phyloP scores from a whole-genome alignment of 1,140 invertebrate species.

The Drosophila yakuba region DNA sequence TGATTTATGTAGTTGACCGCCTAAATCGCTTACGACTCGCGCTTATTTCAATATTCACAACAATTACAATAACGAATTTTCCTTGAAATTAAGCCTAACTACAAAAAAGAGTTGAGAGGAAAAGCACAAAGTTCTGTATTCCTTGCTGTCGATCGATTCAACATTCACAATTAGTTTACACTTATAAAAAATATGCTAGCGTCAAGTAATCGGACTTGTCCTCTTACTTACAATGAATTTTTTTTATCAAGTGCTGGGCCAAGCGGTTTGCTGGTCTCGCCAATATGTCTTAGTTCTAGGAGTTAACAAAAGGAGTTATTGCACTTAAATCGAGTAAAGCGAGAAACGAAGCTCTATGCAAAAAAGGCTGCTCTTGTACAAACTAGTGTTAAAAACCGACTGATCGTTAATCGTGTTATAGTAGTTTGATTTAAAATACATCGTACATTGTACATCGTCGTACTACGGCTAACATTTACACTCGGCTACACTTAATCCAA shows the following conservation, averaged over 20 bases:
- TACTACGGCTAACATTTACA: constrained; percentile 64
- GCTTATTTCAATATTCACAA: constrained; percentile 81
- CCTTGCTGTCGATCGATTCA: constrained; percentile 38
- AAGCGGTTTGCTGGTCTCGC: constrained; percentile 48
- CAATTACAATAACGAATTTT: constrained; percentile 83
- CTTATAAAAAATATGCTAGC: constrained; percentile 81
- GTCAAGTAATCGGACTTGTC: constrained; percentile 50
- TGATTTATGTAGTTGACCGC: constrained; percentile 58
- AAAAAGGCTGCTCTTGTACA: constrained; percentile 78
- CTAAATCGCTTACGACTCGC: constrained; percentile 70
- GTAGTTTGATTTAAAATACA: constrained; percentile 49
- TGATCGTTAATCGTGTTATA: constrained; percentile 48
- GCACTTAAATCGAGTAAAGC: constrained; percentile 75
- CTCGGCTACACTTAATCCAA: constrained; percentile 73
- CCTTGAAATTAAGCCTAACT: constrained; percentile 80
- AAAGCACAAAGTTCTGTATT: constrained; percentile 68
- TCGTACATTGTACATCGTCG: constrained; percentile 25
- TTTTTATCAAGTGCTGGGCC: constrained; percentile 30
- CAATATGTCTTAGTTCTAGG: constrained; percentile 45
- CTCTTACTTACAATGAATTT: constrained; percentile 36
- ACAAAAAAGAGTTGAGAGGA: constrained; percentile 76
- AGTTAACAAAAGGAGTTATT: constrained; percentile 73
- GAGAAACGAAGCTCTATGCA: constrained; percentile 78
- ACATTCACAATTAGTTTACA: constrained; percentile 77
- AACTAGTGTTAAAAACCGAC: constrained; percentile 76